Evolutionary conservation across 2,888 invertebrate genomes (phyloP).

Genomic region (Tryphoninae sp.): DNA sequence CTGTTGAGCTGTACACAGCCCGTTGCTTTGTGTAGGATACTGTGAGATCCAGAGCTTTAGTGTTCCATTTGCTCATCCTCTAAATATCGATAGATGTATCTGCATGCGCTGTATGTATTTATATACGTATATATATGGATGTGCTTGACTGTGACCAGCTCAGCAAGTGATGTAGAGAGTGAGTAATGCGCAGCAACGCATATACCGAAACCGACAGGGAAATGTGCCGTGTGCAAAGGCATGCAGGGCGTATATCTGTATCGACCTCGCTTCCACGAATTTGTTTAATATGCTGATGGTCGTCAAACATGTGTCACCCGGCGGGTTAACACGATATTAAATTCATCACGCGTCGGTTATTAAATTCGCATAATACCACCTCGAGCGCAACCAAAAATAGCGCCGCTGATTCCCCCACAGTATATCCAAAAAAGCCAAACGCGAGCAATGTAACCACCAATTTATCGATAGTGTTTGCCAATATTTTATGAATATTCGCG

Average conservation of each 20-base stretch:
- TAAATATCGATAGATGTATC: too few relatives aligned
- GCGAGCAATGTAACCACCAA: too few relatives aligned
- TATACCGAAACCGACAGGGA: constrained; percentile 28
- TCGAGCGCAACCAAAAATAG: neutral
- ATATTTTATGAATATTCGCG: too few relatives aligned
- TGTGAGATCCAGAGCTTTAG: neutral
- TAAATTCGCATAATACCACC: constrained; percentile 69
- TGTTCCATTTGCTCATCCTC: too few relatives aligned
- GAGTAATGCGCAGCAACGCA: constrained; percentile 21
- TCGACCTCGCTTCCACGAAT: constrained; percentile 56
- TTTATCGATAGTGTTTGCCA: too few relatives aligned
- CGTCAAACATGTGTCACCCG: constrained; percentile 72
- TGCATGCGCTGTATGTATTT: too few relatives aligned
- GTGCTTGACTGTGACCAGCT: neutral
- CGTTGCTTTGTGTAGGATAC: too few relatives aligned
- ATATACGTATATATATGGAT: too few relatives aligned
- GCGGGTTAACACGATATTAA: constrained; percentile 72
- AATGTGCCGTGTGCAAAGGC: constrained; percentile 12
- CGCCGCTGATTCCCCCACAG: neutral
- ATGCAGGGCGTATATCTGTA: neutral
- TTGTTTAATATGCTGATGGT: constrained; percentile 73
- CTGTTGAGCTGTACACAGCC: too few relatives aligned
- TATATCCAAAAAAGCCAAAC: too few relatives aligned
- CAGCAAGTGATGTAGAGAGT: neutral
- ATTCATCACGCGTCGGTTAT: constrained; percentile 70